Percentiles rank a stretch among this genome's conserved stretches.
These are phyloP conservation scores for Drosophila maculinotata DNA, from an alignment of 2,888 invertebrate genomes.

Conservation along the genomic window DNA sequence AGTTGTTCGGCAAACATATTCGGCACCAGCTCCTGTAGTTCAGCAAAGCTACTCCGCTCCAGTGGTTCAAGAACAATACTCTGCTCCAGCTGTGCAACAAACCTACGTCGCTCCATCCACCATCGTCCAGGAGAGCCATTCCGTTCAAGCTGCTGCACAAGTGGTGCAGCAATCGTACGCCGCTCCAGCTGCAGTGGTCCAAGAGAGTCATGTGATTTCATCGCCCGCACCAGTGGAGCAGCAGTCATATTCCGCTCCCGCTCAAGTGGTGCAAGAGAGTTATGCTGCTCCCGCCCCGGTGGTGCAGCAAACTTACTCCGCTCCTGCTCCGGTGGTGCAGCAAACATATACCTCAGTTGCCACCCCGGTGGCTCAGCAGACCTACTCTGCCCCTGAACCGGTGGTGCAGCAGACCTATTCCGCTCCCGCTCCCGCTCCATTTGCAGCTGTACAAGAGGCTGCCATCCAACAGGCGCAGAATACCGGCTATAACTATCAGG, in stretches of 20 bases:
- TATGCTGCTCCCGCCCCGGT: neutral
- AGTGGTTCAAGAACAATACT: neutral
- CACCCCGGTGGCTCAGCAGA: constrained; percentile 33
- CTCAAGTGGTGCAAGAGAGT: neutral
- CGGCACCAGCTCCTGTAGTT: neutral
- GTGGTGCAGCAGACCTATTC: constrained; percentile 30
- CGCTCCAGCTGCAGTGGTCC: neutral
- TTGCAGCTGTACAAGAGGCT: constrained; percentile 20
- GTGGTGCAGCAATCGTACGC: neutral
- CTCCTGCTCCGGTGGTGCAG: constrained; percentile 23
- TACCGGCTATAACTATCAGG: constrained; percentile 45
- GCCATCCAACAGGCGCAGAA: constrained; percentile 24
- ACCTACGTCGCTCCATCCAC: neutral
- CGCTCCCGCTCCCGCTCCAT: constrained; percentile 34
- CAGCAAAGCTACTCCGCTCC: neutral
- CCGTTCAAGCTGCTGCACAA: too few species aligned
- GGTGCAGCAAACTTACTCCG: neutral
- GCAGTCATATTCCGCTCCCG: neutral
- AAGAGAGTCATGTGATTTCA: too few species aligned
- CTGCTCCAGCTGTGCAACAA: neutral
- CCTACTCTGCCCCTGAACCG: constrained; percentile 32
- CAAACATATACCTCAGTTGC: constrained; percentile 30
- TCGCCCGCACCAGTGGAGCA: neutral
- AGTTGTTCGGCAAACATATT: neutral
- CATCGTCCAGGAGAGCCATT: too few species aligned